These are phyloP conservation scores for Drosophila quadrilineata DNA, from an alignment of 1,140 invertebrate species.

Conservation along the genomic window DNA sequence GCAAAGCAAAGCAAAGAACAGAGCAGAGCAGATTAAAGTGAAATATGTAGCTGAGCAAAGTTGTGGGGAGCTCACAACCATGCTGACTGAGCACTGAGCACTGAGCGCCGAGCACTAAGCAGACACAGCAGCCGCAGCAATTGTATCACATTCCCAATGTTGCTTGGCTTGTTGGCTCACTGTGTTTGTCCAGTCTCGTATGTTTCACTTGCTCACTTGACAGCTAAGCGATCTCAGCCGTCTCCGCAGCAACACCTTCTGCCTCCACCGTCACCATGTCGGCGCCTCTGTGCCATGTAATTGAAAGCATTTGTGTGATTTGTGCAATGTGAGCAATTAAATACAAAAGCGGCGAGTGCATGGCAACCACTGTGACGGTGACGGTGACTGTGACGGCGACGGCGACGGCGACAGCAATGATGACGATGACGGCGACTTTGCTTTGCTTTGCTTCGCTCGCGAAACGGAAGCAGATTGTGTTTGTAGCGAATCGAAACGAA, in stretches of 20 bases:
- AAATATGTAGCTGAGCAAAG: too few species aligned
- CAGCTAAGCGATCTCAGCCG: too few species aligned
- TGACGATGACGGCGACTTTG: neutral
- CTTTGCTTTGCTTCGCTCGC: too few species aligned
- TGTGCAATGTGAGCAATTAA: constrained; percentile 74
- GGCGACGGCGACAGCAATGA: constrained; percentile 30
- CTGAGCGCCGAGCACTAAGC: too few species aligned
- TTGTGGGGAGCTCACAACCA: too few species aligned
- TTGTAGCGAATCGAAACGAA: constrained; percentile 24
- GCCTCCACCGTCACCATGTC: neutral
- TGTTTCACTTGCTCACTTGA: constrained; percentile 22
- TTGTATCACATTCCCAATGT: constrained; percentile 14
- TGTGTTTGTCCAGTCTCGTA: constrained; percentile 65
- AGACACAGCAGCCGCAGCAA: constrained; percentile 1
- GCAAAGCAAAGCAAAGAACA: constrained; percentile 34
- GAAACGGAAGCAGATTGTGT: too few species aligned
- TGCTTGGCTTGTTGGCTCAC: constrained; percentile 43
- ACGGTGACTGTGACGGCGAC: neutral
- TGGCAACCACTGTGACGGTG: constrained; percentile 14
- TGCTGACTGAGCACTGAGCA: neutral
- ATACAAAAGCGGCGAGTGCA: constrained; percentile 13
- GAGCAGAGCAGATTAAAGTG: too few species aligned
- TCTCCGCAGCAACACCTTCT: neutral
- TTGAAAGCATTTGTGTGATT: constrained; percentile 79
- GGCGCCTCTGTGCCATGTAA: constrained; percentile 56